phyloP scores from a whole-genome alignment of 1,140 invertebrate genomes.

The Calliphora vicina region DNA sequence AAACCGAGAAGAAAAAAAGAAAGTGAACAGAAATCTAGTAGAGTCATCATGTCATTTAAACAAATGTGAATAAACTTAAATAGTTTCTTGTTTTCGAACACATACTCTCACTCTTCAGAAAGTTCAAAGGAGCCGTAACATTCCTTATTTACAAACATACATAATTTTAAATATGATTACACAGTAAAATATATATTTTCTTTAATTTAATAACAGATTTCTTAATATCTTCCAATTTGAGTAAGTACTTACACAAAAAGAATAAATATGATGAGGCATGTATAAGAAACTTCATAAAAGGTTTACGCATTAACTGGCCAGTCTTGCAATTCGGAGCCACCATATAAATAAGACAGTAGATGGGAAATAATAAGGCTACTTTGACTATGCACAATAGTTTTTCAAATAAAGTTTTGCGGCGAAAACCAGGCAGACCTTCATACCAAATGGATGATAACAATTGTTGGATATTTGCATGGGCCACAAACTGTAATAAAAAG shows the following conservation, averaged over 20 bases:
- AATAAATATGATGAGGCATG: constrained; percentile 92
- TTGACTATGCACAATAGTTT: constrained; percentile 77
- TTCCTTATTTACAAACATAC: too few relatives aligned
- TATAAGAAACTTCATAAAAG: constrained; percentile 94
- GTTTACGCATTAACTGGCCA: constrained; percentile 83
- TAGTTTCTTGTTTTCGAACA: neutral
- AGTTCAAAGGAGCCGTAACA: neutral
- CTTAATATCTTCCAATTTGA: neutral
- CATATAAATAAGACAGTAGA: constrained; percentile 86
- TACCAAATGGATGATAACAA: constrained; percentile 92
- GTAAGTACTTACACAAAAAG: constrained; percentile 84
- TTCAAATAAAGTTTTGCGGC: constrained; percentile 74
- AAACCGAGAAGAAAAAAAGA: neutral
- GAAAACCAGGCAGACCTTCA: constrained; percentile 86
- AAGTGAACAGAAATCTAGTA: neutral
- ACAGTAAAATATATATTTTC: neutral
- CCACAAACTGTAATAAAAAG: constrained; percentile 75
- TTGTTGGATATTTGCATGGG: constrained; percentile 93
- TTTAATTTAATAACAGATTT: neutral
- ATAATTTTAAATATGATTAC: too few relatives aligned
- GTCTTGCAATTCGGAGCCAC: constrained; percentile 77
- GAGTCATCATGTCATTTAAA: constrained; percentile 31
- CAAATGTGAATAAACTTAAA: neutral
- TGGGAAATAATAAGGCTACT: constrained; percentile 83
- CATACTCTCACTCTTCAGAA: neutral